Evolutionary conservation across 2,888 invertebrate genomes (phyloP).

Genomic region (Escarpia spicata): DNA sequence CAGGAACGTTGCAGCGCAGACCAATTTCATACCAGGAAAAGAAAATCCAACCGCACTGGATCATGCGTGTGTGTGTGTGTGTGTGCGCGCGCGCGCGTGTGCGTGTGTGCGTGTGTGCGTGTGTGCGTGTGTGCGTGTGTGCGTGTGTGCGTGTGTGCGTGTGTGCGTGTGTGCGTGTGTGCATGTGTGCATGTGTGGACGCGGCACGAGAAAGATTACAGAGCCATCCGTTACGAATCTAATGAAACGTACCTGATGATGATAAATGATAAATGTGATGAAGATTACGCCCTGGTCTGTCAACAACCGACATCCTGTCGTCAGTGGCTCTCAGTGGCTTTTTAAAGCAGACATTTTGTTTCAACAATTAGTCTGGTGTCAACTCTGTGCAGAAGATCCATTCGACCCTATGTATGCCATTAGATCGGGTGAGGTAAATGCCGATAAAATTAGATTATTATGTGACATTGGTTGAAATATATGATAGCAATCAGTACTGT

Average conservation of each 20-base stretch:
- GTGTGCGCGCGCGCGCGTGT: too few relatives aligned
- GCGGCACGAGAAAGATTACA: neutral
- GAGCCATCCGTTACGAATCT: neutral
- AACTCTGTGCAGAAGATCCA: neutral
- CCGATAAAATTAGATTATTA: neutral
- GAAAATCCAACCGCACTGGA: too few relatives aligned
- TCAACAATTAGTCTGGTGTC: neutral
- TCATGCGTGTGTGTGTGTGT: too few relatives aligned
- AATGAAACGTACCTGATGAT: neutral
- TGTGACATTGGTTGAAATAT: neutral
- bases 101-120: too few relatives aligned
- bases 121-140: too few relatives aligned
- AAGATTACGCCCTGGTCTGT: neutral
- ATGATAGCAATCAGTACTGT: too few relatives aligned
- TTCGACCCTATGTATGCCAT: neutral
- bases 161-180: too few relatives aligned
- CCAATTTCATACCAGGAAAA: too few relatives aligned
- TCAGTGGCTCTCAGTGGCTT: neutral
- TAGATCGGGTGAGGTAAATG: neutral
- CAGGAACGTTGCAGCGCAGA: too few relatives aligned
- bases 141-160: too few relatives aligned
- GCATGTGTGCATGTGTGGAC: neutral
- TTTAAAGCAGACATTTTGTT: neutral
- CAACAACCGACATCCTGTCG: neutral
- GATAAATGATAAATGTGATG: neutral